Conservation (phyloP, 2,888 invertebrate genomes). For the Perizoma flavofasciatum region DNA sequence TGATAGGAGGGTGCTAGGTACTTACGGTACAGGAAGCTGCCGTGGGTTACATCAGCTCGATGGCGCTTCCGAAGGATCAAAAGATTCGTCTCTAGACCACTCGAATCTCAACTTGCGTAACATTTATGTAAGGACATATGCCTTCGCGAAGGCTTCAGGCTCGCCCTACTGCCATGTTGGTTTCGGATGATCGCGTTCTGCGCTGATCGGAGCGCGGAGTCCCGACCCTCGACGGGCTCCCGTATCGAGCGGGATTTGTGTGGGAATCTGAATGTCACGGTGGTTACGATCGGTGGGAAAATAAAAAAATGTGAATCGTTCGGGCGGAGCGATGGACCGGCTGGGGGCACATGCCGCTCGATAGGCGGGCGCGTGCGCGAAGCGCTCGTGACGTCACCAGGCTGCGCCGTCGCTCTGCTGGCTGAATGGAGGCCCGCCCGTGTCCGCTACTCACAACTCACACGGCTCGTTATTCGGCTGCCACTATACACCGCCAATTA, state of each 20-base stretch:
- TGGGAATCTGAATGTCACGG: constrained; percentile 57
- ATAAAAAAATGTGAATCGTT: constrained; percentile 74
- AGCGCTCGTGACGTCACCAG: constrained; percentile 69
- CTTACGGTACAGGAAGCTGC: constrained; percentile 63
- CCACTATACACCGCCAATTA: constrained; percentile 54
- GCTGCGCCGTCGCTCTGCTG: constrained; percentile 62
- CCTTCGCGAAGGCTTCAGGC: constrained; percentile 32
- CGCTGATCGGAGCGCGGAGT: neutral
- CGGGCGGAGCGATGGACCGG: constrained; percentile 76
- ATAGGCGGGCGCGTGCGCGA: constrained; percentile 79
- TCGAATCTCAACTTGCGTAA: constrained; percentile 75
- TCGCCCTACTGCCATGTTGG: constrained; percentile 74
- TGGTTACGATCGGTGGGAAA: constrained; percentile 69
- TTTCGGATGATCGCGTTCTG: constrained; percentile 44
- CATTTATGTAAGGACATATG: constrained; percentile 78
- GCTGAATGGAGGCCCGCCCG: constrained; percentile 50
- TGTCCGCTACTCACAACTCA: constrained; percentile 33
- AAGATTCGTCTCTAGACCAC: constrained; percentile 64
- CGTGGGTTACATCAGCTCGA: constrained; percentile 69
- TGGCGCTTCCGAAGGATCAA: constrained; percentile 52
- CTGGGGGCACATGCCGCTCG: constrained; percentile 81
- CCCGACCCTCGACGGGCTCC: constrained; percentile 9
- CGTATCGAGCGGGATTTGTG: constrained; percentile 46
- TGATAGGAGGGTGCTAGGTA: constrained; percentile 40
- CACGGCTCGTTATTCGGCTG: constrained; percentile 54